phyloP scores from a whole-genome alignment of 2,113 vertebrate genomes.

The Actenoides lindsayi region DNA sequence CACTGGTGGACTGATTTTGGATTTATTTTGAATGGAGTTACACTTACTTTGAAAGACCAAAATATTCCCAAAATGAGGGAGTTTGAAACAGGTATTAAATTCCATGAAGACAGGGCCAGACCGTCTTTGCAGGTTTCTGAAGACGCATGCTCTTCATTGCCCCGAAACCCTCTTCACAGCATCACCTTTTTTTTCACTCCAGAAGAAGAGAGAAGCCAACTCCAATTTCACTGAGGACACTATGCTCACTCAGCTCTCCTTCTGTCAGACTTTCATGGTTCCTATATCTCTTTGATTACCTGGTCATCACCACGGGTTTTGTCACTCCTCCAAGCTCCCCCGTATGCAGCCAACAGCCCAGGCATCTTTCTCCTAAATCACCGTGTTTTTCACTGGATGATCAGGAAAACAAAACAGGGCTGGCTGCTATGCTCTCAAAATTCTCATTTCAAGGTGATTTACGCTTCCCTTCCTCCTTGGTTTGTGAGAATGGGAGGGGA shows the following conservation, averaged over 20 bases:
- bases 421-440: neutral
- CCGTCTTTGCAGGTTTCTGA: neutral
- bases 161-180: neutral
- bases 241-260: neutral
- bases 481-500: conserved; percentile 14
- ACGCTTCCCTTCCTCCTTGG: conserved; percentile 38
- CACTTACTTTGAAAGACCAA: neutral
- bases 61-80: neutral
- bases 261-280: neutral
- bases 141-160: neutral
- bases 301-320: neutral
- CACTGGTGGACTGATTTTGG: neutral
- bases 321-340: neutral
- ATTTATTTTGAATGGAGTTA: neutral
- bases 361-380: neutral
- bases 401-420: conserved; percentile 31
- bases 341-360: neutral
- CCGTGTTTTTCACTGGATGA: neutral
- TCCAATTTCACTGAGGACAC: neutral
- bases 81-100: neutral
- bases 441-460: conserved; percentile 68
- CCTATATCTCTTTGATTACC: neutral
- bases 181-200: neutral
- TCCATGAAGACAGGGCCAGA: neutral
- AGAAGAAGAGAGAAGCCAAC: neutral